Evolutionary conservation across 2,888 invertebrate genomes (phyloP).

Genomic region (Chaetogeoica ovagalla): DNA sequence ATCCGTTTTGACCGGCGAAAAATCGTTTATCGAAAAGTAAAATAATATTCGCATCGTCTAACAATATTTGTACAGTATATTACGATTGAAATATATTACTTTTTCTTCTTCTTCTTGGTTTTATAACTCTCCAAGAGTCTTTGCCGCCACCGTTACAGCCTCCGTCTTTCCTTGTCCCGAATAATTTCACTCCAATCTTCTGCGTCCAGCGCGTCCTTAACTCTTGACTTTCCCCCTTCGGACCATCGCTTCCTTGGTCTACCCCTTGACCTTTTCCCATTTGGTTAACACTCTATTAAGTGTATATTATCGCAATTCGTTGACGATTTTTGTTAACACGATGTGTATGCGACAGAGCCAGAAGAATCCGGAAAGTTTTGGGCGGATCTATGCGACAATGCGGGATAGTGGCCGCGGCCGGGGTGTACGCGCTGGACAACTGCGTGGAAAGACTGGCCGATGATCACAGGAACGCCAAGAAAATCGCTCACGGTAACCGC

Average conservation of each 20-base stretch:
- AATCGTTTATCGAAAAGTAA: slow-evolving; percentile 74
- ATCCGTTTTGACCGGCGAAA: slow-evolving; percentile 77
- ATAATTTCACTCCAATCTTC: too few species aligned
- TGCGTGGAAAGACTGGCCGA: slow-evolving; percentile 70
- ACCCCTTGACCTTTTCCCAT: too few species aligned
- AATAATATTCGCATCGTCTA: neutral
- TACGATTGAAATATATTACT: too few species aligned
- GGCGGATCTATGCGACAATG: slow-evolving; percentile 94
- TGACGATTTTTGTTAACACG: neutral
- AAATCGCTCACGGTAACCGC: slow-evolving; percentile 67
- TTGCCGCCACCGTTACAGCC: too few species aligned
- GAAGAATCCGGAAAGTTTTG: slow-evolving; percentile 78
- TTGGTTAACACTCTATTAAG: too few species aligned
- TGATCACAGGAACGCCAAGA: slow-evolving; percentile 74
- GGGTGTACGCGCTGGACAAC: slow-evolving; percentile 80
- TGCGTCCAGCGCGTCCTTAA: too few species aligned
- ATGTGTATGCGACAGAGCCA: slow-evolving; percentile 65
- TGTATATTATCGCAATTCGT: too few species aligned
- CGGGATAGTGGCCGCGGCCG: slow-evolving; percentile 89
- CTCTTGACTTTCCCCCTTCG: too few species aligned
- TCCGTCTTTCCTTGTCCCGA: too few species aligned
- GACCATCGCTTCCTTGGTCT: too few species aligned
- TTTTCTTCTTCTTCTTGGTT: too few species aligned
- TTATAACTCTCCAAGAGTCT: too few species aligned
- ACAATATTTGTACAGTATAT: neutral